Conservation (phyloP, 1,140 invertebrate species). For the Atta texana region DNA sequence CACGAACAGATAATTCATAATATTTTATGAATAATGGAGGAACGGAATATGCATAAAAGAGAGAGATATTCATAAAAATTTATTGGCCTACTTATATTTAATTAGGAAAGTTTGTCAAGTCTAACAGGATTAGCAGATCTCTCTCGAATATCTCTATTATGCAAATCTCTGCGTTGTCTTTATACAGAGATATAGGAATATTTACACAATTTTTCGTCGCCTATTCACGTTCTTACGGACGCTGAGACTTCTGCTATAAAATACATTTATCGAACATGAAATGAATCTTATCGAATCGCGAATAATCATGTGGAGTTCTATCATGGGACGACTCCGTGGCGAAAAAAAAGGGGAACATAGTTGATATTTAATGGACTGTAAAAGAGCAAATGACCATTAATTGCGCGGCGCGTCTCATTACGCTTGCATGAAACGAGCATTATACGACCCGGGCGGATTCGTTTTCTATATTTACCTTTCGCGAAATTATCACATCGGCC, state of each 20-base stretch:
- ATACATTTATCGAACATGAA: conserved; percentile 22
- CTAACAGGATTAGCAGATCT: background rate
- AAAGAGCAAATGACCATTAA: conserved; percentile 74
- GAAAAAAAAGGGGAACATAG: conserved; percentile 44
- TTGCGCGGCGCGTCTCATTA: conserved; percentile 68
- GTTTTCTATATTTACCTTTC: conserved; percentile 54
- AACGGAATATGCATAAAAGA: conserved; percentile 7
- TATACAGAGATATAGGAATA: background rate
- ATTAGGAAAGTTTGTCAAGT: background rate
- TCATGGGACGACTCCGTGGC: conserved; percentile 23
- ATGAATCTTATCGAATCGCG: conserved; percentile 14
- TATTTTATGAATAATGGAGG: conserved; percentile 10
- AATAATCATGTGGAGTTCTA: conserved; percentile 58
- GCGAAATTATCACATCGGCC: conserved; percentile 57
- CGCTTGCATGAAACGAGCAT: conserved; percentile 55
- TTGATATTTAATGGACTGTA: conserved; percentile 72
- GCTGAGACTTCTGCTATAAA: background rate
- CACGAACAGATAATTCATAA: background rate
- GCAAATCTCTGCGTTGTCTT: background rate
- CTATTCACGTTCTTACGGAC: background rate
- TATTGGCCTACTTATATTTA: conserved; percentile 2
- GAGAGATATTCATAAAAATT: background rate
- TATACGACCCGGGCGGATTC: conserved; percentile 41
- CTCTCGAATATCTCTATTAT: background rate
- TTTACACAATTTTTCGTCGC: background rate